A percentile compares a stretch with the other conserved stretches of the same genome.
These are phyloP conservation scores for Scopus umbretta DNA, from an alignment of 2,113 vertebrate genomes.

Conservation along the genomic window DNA sequence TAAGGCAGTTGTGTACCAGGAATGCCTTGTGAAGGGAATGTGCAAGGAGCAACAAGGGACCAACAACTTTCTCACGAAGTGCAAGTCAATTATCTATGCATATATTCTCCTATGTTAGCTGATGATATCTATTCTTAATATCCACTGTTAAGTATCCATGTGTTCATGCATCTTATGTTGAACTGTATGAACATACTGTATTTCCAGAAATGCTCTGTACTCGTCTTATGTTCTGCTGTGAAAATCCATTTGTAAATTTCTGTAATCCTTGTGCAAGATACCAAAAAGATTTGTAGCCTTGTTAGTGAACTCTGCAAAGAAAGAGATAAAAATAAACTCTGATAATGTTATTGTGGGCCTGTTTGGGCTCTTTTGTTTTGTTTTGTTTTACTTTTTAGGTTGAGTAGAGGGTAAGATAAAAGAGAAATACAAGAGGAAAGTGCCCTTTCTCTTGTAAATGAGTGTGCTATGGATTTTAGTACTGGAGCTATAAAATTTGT, in stretches of 20 bases:
- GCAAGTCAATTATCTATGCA: neutral
- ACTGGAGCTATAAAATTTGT: neutral
- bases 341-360: neutral
- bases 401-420: neutral
- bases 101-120: neutral
- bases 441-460: neutral
- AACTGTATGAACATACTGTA: neutral
- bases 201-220: neutral
- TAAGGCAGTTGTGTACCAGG: neutral
- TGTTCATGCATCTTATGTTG: neutral
- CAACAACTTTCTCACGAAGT: neutral
- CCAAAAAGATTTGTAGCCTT: neutral
- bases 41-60: neutral
- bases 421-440: neutral
- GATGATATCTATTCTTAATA: neutral
- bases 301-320: neutral
- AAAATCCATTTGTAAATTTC: neutral
- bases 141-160: rapidly evolving
- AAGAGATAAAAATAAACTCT: neutral
- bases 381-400: neutral
- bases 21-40: neutral
- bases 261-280: neutral
- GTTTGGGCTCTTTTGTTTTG: neutral
- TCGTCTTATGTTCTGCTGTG: neutral
- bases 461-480: neutral